phyloP scores from a whole-genome alignment of 2,888 invertebrate species.

The Herminia tarsipennalis region DNA sequence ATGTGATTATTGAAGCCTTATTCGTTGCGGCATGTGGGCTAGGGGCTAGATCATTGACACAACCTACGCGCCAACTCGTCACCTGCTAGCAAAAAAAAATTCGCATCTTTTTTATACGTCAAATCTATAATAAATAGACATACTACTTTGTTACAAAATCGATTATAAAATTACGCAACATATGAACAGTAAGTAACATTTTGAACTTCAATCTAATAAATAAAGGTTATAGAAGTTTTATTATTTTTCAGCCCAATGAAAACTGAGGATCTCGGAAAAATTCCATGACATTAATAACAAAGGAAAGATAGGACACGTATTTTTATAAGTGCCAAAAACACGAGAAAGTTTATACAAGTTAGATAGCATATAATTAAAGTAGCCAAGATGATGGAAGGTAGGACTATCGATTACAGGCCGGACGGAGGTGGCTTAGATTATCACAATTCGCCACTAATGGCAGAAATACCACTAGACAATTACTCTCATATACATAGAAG shows the following conservation, averaged over 20 bases:
- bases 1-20: conserved; percentile 82
- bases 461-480: conserved; percentile 88
- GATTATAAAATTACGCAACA: background rate
- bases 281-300: conserved; percentile 77
- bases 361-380: conserved; percentile 71
- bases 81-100: conserved; percentile 79
- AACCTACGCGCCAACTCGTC: conserved; percentile 81
- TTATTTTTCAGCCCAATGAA: conserved; percentile 72
- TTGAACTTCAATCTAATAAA: conserved; percentile 40
- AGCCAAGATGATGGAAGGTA: conserved; percentile 83
- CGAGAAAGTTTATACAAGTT: conserved; percentile 67
- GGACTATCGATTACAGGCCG: conserved; percentile 83
- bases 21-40: conserved; percentile 83
- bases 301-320: conserved; percentile 68
- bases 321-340: conserved; percentile 82
- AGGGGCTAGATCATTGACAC: conserved; percentile 84
- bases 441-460: conserved; percentile 88
- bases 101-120: conserved; percentile 61
- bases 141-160: conserved; percentile 23
- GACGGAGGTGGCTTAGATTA: conserved; percentile 88
- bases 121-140: conserved; percentile 71
- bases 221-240: conserved; percentile 18
- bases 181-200: conserved; percentile 54
- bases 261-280: conserved; percentile 79
- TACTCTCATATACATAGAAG: conserved; percentile 88